These are phyloP conservation scores for Epinephelus malabaricus DNA, from an alignment of 2,797 vertebrate genomes.

Conservation along the genomic window DNA sequence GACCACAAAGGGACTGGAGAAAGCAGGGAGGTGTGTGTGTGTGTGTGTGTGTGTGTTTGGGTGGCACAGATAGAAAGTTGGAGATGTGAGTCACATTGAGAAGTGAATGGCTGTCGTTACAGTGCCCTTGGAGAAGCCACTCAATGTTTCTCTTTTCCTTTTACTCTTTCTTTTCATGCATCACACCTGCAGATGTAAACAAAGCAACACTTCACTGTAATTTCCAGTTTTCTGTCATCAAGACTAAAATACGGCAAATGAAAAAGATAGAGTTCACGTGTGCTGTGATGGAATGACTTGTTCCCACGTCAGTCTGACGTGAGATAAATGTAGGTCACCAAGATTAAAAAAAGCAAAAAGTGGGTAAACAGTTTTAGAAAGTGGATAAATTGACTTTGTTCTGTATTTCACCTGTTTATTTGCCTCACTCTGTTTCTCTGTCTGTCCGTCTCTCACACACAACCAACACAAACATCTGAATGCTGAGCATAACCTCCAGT, in stretches of 20 bases:
- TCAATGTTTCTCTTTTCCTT: conserved; percentile 20
- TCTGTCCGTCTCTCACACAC: background rate
- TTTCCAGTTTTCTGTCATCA: background rate
- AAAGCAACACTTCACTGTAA: background rate
- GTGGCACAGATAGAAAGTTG: conserved; percentile 7
- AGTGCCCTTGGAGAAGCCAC: conserved; percentile 22
- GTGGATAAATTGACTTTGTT: background rate
- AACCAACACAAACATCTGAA: conserved; percentile 11
- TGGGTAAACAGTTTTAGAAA: background rate
- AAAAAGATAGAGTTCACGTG: background rate
- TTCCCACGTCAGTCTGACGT: background rate
- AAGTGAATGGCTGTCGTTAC: conserved; percentile 16
- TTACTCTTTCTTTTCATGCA: background rate
- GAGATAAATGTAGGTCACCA: background rate
- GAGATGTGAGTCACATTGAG: conserved; percentile 40
- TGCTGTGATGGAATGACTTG: background rate
- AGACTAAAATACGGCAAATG: background rate
- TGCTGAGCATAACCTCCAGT: conserved; percentile 9
- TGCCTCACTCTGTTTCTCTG: background rate
- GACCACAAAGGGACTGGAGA: conserved; percentile 24
- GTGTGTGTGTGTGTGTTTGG: background rate
- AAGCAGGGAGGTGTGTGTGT: background rate
- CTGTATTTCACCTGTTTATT: background rate
- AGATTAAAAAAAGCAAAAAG: background rate
- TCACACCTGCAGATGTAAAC: background rate